Percentiles rank a stretch among this genome's conserved stretches.
Conservation (phyloP, 2,888 invertebrate species). For the Xanthostigma xanthostigma region DNA sequence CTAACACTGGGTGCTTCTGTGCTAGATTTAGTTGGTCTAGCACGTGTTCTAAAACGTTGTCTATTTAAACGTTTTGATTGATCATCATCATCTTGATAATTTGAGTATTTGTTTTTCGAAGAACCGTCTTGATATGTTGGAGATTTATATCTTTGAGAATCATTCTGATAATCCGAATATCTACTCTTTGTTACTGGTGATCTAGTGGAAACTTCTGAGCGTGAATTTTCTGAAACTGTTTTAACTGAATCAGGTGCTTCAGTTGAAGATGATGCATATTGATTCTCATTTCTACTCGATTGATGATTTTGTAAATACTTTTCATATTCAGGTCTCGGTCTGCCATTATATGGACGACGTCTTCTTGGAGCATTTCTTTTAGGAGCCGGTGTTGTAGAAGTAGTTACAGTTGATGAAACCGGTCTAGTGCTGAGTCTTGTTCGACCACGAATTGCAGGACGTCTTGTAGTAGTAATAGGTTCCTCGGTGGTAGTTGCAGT, state of each 20-base stretch:
- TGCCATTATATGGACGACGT: conserved; percentile 27
- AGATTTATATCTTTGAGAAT: too few relatives aligned
- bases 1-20: conserved; percentile 7
- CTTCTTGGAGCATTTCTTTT: conserved; percentile 18
- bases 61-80: conserved; percentile 6
- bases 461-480: conserved; percentile 23
- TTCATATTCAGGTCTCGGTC: conserved; percentile 15
- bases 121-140: too few relatives aligned
- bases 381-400: conserved; percentile 25
- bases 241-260: too few relatives aligned
- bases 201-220: too few relatives aligned
- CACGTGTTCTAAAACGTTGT: conserved; percentile 23
- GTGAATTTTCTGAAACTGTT: too few relatives aligned
- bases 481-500: conserved; percentile 30
- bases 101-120: too few relatives aligned
- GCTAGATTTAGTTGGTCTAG: conserved; percentile 16
- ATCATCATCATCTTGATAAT: too few relatives aligned
- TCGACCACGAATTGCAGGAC: conserved; percentile 33
- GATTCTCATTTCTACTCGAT: too few relatives aligned
- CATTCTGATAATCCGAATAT: too few relatives aligned
- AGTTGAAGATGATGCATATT: too few relatives aligned
- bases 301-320: conserved; percentile 4
- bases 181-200: too few relatives aligned
- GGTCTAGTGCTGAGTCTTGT: conserved; percentile 31
- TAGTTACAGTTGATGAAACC: conserved; percentile 24